Evolutionary conservation across 2,113 vertebrate species (phyloP).

Genomic region (Pampusana beccarii): DNA sequence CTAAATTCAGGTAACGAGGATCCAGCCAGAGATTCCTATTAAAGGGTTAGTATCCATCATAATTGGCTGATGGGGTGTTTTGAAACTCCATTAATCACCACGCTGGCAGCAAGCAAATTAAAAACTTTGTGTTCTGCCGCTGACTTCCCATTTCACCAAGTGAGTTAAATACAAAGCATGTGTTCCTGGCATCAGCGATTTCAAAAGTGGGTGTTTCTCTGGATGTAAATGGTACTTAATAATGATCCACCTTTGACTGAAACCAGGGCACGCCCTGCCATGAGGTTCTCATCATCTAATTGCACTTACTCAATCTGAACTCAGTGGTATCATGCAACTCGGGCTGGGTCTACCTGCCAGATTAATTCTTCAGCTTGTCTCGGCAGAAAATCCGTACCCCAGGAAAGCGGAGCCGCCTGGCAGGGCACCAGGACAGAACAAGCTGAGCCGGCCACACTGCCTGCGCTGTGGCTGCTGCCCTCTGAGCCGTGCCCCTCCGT

Average conservation of each 20-base stretch:
- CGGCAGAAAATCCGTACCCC: not conserved
- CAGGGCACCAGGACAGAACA: not conserved
- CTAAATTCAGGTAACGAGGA: not conserved
- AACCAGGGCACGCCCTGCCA: conserved; percentile 54
- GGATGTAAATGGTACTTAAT: conserved; percentile 53
- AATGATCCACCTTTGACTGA: conserved; percentile 55
- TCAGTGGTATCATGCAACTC: not conserved
- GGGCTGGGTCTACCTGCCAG: not conserved
- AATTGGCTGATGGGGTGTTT: conserved; percentile 41
- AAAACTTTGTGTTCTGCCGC: not conserved
- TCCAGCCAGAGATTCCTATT: conserved; percentile 35
- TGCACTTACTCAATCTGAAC: conserved; percentile 38
- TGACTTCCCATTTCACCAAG: not conserved
- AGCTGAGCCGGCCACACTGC: not conserved
- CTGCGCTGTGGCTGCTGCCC: not conserved
- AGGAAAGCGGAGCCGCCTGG: not conserved
- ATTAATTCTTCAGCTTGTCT: not conserved
- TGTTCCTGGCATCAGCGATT: conserved; percentile 28
- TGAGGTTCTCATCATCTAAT: conserved; percentile 37
- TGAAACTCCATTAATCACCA: conserved; percentile 35
- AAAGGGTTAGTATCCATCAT: conserved; percentile 43
- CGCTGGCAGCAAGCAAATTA: conserved; percentile 30
- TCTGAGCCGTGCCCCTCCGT: not conserved
- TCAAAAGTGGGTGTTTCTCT: conserved; percentile 61
- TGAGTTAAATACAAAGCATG: conserved; percentile 15